Conservation (phyloP, 2,113 vertebrate genomes). For the Nipponia nippon region DNA sequence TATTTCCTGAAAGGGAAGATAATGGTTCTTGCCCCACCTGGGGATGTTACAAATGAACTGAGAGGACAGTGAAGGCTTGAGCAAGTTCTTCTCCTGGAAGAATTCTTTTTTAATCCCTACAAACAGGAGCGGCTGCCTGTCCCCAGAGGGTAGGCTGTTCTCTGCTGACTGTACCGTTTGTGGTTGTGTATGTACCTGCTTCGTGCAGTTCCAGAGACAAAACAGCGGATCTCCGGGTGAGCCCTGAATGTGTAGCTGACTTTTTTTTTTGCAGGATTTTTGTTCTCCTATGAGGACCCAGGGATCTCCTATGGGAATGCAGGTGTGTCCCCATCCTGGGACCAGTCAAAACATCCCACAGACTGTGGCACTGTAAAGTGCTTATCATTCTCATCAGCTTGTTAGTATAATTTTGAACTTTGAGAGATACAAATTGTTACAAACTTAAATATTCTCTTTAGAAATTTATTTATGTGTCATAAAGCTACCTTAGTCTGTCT, state of each 20-base stretch:
- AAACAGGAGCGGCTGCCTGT: background rate
- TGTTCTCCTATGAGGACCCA: background rate
- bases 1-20: background rate
- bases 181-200: background rate
- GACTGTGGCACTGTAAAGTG: background rate
- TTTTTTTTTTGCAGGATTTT: background rate
- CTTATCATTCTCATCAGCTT: background rate
- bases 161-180: background rate
- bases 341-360: background rate
- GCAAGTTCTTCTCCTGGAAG: background rate
- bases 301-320: background rate
- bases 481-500: background rate
- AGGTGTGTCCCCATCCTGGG: background rate
- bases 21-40: background rate
- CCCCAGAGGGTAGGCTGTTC: background rate
- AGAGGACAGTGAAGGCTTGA: background rate
- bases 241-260: rapidly evolving
- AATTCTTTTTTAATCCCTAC: background rate
- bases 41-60: background rate
- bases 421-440: background rate
- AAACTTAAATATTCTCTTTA: background rate
- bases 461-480: background rate
- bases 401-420: background rate
- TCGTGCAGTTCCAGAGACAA: background rate
- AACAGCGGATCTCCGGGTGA: background rate